Evolutionary conservation across 2,797 vertebrate genomes (phyloP).

Genomic region (Buphagus erythrorhynchus): DNA sequence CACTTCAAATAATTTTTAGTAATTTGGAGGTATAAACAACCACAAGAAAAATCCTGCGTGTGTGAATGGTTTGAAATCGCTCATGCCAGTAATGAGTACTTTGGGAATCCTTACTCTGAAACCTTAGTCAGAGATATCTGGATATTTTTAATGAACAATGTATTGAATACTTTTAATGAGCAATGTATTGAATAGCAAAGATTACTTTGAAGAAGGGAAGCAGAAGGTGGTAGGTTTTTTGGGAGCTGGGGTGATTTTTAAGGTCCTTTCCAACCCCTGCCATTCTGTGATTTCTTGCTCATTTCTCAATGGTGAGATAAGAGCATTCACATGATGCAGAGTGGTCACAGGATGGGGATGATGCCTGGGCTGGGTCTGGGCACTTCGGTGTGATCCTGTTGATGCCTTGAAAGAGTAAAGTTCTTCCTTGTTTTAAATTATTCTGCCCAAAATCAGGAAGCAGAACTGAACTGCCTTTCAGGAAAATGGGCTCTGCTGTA

Average conservation of each 20-base stretch:
- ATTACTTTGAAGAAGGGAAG: not conserved
- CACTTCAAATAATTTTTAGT: not conserved
- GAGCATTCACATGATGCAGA: not conserved
- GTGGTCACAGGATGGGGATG: not conserved
- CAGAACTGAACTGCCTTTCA: not conserved
- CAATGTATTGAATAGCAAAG: not conserved
- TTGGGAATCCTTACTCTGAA: not conserved
- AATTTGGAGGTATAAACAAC: not conserved
- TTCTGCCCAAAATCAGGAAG: not conserved
- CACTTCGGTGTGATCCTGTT: rapidly evolving
- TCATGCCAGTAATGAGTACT: rapidly evolving
- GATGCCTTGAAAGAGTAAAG: not conserved
- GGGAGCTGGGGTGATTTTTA: not conserved
- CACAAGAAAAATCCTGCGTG: not conserved
- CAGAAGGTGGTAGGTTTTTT: rapidly evolving
- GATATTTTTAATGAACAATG: not conserved
- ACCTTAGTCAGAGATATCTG: not conserved
- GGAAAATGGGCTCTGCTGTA: not conserved
- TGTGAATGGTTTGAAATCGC: not conserved
- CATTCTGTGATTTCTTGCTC: not conserved
- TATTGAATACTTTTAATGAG: no score
- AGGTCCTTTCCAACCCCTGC: not conserved
- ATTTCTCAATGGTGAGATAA: not conserved
- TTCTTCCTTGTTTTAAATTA: not conserved
- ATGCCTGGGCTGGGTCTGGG: not conserved